phyloP scores from a whole-genome alignment of 2,113 vertebrate genomes.

The Xerus inauris region DNA sequence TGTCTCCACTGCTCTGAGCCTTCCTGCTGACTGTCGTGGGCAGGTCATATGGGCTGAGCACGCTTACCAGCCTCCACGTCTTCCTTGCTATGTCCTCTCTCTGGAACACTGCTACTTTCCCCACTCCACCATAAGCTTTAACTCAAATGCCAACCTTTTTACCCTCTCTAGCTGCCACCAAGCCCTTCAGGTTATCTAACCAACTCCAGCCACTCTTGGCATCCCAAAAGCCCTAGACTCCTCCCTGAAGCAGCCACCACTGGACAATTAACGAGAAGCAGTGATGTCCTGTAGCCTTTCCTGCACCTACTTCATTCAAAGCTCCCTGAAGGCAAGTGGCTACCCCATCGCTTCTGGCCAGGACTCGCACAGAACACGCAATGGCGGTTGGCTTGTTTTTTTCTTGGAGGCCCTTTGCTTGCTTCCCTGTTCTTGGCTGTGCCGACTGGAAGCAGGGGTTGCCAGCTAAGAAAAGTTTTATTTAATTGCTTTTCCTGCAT shows the following conservation, averaged over 20 bases:
- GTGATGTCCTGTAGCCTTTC: not conserved
- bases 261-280: not conserved
- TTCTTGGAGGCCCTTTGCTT: not conserved
- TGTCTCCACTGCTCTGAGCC: not conserved
- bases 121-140: not conserved
- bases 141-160: not conserved
- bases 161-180: not conserved
- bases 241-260: not conserved
- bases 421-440: slow-evolving; percentile 3
- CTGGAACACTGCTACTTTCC: not conserved
- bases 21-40: not conserved
- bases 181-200: not conserved
- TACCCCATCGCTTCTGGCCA: no score
- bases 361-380: not conserved
- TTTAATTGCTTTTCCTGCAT: slow-evolving; percentile 22
- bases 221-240: not conserved
- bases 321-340: not conserved
- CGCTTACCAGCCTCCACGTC: rapidly evolving
- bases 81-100: not conserved
- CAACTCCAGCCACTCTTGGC: not conserved
- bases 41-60: not conserved
- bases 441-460: slow-evolving; percentile 12
- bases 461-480: slow-evolving; percentile 29
- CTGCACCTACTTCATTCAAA: not conserved
- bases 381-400: not conserved